Evolutionary conservation across 2,888 invertebrate species (phyloP), one percentile per base, ranked within the genome.

Genomic region (Plagodis dolabraria): DNA sequence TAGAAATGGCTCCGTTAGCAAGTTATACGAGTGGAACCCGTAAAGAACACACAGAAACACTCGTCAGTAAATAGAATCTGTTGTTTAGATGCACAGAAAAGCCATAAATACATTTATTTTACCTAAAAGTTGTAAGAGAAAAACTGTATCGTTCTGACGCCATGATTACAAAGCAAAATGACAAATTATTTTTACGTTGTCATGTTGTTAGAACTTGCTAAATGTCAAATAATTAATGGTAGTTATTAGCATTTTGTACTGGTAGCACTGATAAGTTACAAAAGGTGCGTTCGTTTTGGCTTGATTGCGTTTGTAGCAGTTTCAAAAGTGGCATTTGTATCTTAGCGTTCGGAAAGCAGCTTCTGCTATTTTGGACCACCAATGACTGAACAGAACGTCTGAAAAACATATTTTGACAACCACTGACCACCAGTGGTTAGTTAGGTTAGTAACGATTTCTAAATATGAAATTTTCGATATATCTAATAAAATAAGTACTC

Each of bases 71-170:
- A 1, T 8, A 35, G 33, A 57, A 57, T 59, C 22, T 7, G 35
- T 9, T 4, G 33, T 34, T 57, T 51, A 53, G 11, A 55, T 2
- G 5, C 35, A n/a, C 46, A 12, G 56, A 64, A 64, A 60, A 57
- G 50, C 60, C 64, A 75, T 83, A 82, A 79, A 74, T 80, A 69
- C 67, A 74, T 72, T 68, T 44, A 68, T 68, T 75, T 86, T 91
- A 94, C 94, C 94, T 94, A 84, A 94, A 94, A 79, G 94, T 94
- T 70, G 94, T 99, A 71, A 99, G 93, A 54, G 99, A 99, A 93
- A 99, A 99, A 94, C 99, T 99, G 82, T 99, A 99, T 79, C 99
- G 95, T 89, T 99, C 98, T 52, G 98, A 97, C 92, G 97, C 96
- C 98, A 98, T 98, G 94, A 94, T 96, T 94, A 94, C 94, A 93